Percentiles rank a stretch among this genome's conserved stretches.
phyloP scores from a whole-genome alignment of 2,797 vertebrate species.

The Urosaurus nigricauda region DNA sequence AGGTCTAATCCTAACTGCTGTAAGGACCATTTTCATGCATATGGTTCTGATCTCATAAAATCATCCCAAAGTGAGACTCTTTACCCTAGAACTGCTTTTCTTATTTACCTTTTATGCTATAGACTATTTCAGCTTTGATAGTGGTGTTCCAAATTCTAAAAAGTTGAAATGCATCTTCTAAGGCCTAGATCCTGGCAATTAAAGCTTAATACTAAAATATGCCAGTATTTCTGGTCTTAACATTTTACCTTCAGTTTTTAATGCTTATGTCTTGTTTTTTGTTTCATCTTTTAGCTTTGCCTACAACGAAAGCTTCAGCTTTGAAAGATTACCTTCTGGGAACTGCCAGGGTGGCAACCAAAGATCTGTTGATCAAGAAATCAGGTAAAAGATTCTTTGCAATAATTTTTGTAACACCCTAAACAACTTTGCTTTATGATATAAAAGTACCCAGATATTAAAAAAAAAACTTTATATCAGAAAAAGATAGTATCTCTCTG shows the following conservation, averaged over 20 bases:
- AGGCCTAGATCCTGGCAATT: not conserved
- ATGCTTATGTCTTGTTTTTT: not conserved
- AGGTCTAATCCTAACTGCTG: not conserved
- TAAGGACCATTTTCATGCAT: not conserved
- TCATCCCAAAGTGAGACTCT: not conserved
- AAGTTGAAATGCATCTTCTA: not conserved
- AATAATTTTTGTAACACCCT: too few relatives aligned
- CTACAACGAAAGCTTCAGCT: constrained; percentile 45
- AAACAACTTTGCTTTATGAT: too few relatives aligned
- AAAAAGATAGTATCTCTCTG: not conserved
- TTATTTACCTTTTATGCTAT: not conserved
- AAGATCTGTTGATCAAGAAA: constrained; percentile 77
- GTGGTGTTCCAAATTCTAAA: not conserved
- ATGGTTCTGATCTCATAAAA: not conserved
- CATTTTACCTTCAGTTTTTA: not conserved
- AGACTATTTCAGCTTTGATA: not conserved
- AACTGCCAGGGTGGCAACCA: constrained; percentile 77
- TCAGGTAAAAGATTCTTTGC: constrained; percentile 74
- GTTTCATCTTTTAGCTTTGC: constrained; percentile 62
- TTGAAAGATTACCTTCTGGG: constrained; percentile 78
- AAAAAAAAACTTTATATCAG: not conserved
- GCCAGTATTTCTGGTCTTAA: not conserved
- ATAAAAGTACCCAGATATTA: not conserved
- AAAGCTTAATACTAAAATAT: not conserved
- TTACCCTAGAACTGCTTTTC: not conserved